phyloP scores from a whole-genome alignment of 1,140 invertebrate genomes.

The Micrasema minimum region DNA sequence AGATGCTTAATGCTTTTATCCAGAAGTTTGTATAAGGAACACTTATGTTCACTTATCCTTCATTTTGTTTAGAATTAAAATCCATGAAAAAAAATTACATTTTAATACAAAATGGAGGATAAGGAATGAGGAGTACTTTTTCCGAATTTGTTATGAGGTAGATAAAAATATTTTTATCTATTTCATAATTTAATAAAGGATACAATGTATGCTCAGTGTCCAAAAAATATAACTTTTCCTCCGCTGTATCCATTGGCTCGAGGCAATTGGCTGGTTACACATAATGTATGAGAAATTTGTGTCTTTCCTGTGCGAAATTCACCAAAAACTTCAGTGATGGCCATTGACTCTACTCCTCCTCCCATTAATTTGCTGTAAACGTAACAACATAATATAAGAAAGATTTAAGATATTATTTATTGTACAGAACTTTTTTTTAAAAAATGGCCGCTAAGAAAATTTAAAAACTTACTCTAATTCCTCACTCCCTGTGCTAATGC shows the following conservation, averaged over 20 bases:
- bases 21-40: too few relatives aligned
- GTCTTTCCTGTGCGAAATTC: constrained; percentile 88
- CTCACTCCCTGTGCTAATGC: constrained; percentile 77
- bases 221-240: constrained; percentile 82
- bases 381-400: not conserved
- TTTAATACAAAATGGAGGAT: too few relatives aligned
- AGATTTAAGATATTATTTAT: too few relatives aligned
- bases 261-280: constrained; percentile 82
- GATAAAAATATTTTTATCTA: too few relatives aligned
- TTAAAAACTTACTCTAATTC: constrained; percentile 74
- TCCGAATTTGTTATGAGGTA: too few relatives aligned
- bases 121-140: too few relatives aligned
- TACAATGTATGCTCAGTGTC: constrained; percentile 90
- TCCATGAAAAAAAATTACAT: too few relatives aligned
- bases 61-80: too few relatives aligned
- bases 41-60: too few relatives aligned
- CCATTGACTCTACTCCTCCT: constrained; percentile 89
- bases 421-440: not conserved
- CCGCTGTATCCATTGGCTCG: constrained; percentile 75
- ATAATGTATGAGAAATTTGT: constrained; percentile 81
- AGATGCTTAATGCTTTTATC: too few relatives aligned
- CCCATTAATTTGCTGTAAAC: constrained; percentile 74
- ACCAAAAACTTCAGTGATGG: constrained; percentile 91
- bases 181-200: constrained; percentile 65
- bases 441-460: not conserved